Percentiles rank a stretch among this genome's conserved stretches.
These are phyloP conservation scores for Lordiphosa andalusiaca DNA, from an alignment of 2,888 invertebrate genomes.

Conservation along the genomic window DNA sequence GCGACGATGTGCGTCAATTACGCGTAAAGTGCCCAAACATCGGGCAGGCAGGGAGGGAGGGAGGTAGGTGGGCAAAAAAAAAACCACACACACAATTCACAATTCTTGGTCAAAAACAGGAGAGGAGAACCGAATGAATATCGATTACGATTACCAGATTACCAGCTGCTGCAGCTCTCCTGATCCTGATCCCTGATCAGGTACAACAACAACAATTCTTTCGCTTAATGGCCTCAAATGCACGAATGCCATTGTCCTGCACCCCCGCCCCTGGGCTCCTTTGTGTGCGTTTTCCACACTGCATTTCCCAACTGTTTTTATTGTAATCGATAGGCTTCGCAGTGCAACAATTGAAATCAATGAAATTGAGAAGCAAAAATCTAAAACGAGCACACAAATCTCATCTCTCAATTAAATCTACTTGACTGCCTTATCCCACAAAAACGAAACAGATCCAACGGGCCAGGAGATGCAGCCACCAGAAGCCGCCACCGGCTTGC, in stretches of 20 bases:
- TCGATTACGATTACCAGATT: slow-evolving; percentile 29
- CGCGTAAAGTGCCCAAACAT: slow-evolving; percentile 60
- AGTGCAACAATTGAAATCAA: slow-evolving; percentile 66
- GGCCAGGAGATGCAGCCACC: neutral
- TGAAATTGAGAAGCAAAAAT: slow-evolving; percentile 54
- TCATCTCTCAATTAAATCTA: slow-evolving; percentile 63
- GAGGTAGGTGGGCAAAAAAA: neutral
- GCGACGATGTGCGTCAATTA: slow-evolving; percentile 63
- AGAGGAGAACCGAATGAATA: slow-evolving; percentile 15
- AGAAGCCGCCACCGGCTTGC: slow-evolving; percentile 1
- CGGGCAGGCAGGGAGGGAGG: slow-evolving; percentile 16
- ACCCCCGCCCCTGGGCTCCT: slow-evolving; percentile 12
- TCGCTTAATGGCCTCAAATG: slow-evolving; percentile 55
- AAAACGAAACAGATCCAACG: slow-evolving; percentile 1
- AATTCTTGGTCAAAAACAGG: neutral
- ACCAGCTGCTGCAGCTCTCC: slow-evolving; percentile 9
- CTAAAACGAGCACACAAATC: slow-evolving; percentile 23
- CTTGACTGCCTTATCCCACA: slow-evolving; percentile 54
- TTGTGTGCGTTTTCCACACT: slow-evolving; percentile 5
- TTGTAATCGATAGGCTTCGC: slow-evolving; percentile 68
- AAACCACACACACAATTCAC: neutral
- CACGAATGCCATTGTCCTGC: slow-evolving; percentile 35
- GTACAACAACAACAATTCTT: slow-evolving; percentile 24
- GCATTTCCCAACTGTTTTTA: slow-evolving; percentile 9
- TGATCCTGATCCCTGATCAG: slow-evolving; percentile 14